phyloP scores from a whole-genome alignment of 2,888 invertebrate genomes.

The Nomada fucata region DNA sequence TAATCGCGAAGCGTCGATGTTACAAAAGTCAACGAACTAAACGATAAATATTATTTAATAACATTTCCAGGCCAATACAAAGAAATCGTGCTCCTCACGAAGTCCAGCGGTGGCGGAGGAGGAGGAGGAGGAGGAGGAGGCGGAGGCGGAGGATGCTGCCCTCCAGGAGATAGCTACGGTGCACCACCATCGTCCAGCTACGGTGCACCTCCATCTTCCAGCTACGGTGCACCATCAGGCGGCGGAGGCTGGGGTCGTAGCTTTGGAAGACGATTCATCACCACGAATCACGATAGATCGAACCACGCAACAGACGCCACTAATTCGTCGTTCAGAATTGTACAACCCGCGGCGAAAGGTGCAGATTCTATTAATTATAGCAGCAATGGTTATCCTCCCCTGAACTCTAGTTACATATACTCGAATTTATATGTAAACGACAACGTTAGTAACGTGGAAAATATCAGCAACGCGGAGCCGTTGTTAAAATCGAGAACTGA shows the following conservation, averaged over 20 bases:
- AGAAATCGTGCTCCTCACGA: conserved; percentile 84
- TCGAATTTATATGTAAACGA: conserved; percentile 11
- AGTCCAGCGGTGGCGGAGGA: conserved; percentile 81
- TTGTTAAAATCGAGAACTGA: neutral
- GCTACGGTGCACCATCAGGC: conserved; percentile 65
- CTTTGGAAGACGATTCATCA: conserved; percentile 82
- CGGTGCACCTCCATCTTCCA: conserved; percentile 75
- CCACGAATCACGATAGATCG: conserved; percentile 68
- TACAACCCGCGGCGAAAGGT: conserved; percentile 5
- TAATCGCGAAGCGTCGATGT: neutral
- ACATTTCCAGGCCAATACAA: conserved; percentile 73
- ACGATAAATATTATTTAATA: neutral
- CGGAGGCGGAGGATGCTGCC: conserved; percentile 85
- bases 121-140: conserved; percentile 84
- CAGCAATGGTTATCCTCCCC: conserved; percentile 2
- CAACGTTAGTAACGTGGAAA: neutral
- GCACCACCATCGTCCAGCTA: conserved; percentile 77
- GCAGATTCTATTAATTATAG: conserved; percentile 18
- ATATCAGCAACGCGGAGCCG: conserved; percentile 1
- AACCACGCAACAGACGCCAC: neutral
- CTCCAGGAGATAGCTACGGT: conserved; percentile 76
- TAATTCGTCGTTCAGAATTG: conserved; percentile 30
- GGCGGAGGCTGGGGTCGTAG: conserved; percentile 85
- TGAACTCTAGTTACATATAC: conserved; percentile 8
- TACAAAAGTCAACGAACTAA: neutral